These are phyloP conservation scores for Hapalemur alaotrensis DNA, from an alignment of 2,797 vertebrate genomes.

Conservation along the genomic window DNA sequence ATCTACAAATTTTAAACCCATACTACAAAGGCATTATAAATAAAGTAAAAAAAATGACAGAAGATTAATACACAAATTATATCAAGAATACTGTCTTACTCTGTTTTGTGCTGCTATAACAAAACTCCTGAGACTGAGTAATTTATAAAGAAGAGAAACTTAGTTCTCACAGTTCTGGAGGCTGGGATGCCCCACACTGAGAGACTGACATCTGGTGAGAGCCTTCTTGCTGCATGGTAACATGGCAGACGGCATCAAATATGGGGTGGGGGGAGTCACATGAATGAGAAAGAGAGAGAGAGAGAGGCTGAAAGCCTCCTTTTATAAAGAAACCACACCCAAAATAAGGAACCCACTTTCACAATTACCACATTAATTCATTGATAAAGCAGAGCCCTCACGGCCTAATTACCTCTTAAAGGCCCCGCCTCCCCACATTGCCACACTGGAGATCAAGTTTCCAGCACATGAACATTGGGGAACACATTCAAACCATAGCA, in stretches of 20 bases:
- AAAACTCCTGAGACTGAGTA: neutral
- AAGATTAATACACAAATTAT: neutral
- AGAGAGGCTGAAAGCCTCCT: neutral
- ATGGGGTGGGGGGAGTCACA: neutral
- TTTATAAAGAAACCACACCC: too few species aligned
- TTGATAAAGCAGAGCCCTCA: too few species aligned
- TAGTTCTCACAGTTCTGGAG: neutral
- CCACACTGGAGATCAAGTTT: neutral
- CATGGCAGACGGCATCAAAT: neutral
- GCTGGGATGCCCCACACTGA: neutral
- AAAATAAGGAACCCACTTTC: too few species aligned
- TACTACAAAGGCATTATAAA: neutral
- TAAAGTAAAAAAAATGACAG: neutral
- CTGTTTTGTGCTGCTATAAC: neutral
- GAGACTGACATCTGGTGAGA: neutral
- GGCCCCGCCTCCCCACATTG: neutral
- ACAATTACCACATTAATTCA: too few species aligned
- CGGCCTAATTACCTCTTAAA: too few species aligned
- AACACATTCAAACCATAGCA: neutral
- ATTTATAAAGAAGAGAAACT: too few species aligned
- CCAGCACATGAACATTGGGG: neutral
- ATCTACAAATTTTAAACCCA: neutral
- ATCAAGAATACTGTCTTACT: neutral
- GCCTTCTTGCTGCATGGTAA: neutral
- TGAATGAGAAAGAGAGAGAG: neutral